Evolutionary conservation across 2,888 invertebrate genomes (phyloP), one percentile per base, ranked within the genome.

Genomic region (Caenorhabditis sp.): DNA sequence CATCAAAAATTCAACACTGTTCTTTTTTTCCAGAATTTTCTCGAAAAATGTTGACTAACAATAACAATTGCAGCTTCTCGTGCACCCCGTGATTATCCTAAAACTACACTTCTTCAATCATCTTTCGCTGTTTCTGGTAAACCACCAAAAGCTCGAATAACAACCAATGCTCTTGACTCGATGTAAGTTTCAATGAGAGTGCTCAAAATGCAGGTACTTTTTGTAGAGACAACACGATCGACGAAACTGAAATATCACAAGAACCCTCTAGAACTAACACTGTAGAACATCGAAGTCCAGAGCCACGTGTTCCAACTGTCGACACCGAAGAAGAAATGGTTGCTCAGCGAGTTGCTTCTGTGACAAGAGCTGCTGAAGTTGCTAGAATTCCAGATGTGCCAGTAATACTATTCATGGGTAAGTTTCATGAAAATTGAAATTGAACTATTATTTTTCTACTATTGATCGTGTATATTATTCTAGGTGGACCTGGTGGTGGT

Each of bases 401-500:
- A 8, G 78, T 87, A 19, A 81, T 87, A 50, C 71, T 87, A 4
- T 87, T 87, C 62, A 87, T 87, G 82, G 87, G 86, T 85, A 57
- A 26, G 78, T 64, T n/a, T n/a, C n/a, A n/a, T n/a, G n/a, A n/a
- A n/a, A n/a, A n/a, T n/a, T n/a, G n/a, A n/a, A n/a, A n/a, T n/a
- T n/a, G n/a, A n/a, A n/a, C n/a, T n/a, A n/a, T n/a, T n/a, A n/a
- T n/a, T n/a, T n/a, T n/a, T n/a, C n/a, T n/a, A n/a, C n/a, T n/a
- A n/a, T n/a, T n/a, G n/a, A n/a, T n/a, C n/a, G n/a, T n/a, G n/a
- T n/a, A n/a, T n/a, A n/a, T n/a, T n/a, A n/a, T n/a, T 10, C 19
- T 43, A 87, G 87, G 87, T 12, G 87, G 87, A 1, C 87, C 87
- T 0, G 87, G 87, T n/a, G 87, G 86, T 0, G 83, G 83, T 0